Base-by-base conservation (phyloP, 1,140 invertebrate genomes). In the Drosophila nigrodunni region DNA sequence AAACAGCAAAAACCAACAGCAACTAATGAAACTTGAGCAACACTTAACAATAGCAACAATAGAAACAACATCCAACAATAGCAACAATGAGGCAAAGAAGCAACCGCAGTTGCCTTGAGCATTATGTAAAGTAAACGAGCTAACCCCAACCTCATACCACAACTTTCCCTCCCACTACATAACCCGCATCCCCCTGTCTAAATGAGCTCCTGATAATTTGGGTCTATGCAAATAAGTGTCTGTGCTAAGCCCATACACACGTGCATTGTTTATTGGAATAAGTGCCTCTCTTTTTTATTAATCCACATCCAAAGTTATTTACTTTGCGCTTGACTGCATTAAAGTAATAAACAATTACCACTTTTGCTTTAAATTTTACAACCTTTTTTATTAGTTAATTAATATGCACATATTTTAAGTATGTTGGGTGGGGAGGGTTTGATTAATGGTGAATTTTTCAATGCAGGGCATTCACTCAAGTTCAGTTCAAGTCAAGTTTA, bases 71-170 rank as follows among this genome's bases (percentile, higher is more conserved):
- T 54, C 55, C 58, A 76, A 78, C 69, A 71, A 37, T 46, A 78
- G 58, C 64, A 74, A 69, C 71, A 52, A 65, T 65, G 30, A 49
- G 34, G 55, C 67, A 78, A 82, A 82, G 78, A 86, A 82, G 83
- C 85, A 80, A 78, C 85, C 80, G 69, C 85, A 87, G 80, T 70
- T 66, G 80, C 77, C 80, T 72, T 73, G 74, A 80, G 77, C 82
- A 87, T 87, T 87, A 87, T 87, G 80, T 87, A 87, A 89, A 87
- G 70, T 80, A 89, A 83, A 77, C 77, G 69, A 75, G 64, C 77
- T 59, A 66, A 60, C 76, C 74, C 62, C 80, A 72, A 55, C 52
- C 52, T 39, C 52, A 55, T 34, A 30, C 35, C 55, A 41, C 25
- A 30, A 30, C 25, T 30, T 30, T 2, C 25, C 3, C 25, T 30